phyloP scores from a whole-genome alignment of 2,888 invertebrate genomes.

The Apodemia zela region DNA sequence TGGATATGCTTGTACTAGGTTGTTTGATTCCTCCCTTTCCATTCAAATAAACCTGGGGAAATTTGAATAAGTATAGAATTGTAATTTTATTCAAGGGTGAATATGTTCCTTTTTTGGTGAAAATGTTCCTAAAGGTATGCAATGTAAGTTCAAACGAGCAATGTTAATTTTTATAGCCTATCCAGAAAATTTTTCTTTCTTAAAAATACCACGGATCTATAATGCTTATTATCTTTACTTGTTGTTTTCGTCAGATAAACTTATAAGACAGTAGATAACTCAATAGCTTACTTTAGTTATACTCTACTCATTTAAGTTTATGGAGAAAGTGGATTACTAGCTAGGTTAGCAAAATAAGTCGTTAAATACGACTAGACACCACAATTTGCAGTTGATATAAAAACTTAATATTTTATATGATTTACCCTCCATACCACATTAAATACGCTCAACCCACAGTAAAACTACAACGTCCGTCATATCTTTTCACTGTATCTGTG shows the following conservation, averaged over 20 bases:
- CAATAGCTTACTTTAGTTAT: too few relatives aligned
- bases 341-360: not conserved
- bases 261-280: not conserved
- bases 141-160: too few relatives aligned
- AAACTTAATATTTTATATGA: not conserved
- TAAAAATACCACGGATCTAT: not conserved
- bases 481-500: too few relatives aligned
- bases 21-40: conserved; percentile 2
- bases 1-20: conserved; percentile 15
- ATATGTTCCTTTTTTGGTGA: too few relatives aligned
- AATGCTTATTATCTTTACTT: not conserved
- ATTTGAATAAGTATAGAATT: not conserved
- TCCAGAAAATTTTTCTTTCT: not conserved
- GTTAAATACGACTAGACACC: conserved; percentile 5
- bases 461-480: too few relatives aligned
- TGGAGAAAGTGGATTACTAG: not conserved
- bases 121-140: too few relatives aligned
- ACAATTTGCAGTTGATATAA: not conserved
- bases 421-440: too few relatives aligned
- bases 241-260: not conserved
- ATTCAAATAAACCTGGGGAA: not conserved
- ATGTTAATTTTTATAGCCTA: too few relatives aligned
- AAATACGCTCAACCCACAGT: too few relatives aligned
- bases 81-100: too few relatives aligned
- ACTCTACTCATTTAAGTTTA: too few relatives aligned